phyloP scores from a whole-genome alignment of 2,797 vertebrate species.

The Pelobates cultripes region DNA sequence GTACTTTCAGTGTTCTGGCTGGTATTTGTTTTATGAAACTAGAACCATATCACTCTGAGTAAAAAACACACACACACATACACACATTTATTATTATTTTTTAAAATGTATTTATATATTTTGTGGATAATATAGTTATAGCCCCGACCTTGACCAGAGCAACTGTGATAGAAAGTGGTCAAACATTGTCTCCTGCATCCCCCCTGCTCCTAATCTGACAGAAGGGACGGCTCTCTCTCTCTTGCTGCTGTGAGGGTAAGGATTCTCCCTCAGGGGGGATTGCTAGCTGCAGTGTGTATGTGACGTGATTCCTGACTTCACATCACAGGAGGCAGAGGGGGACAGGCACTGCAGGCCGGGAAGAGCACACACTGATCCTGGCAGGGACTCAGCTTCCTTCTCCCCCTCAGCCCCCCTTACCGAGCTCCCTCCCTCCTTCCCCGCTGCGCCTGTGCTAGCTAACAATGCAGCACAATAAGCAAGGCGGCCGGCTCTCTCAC shows the following conservation, averaged over 20 bases:
- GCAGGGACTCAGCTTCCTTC: constrained; percentile 22
- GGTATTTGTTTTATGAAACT: too few species aligned
- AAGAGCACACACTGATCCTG: constrained; percentile 27
- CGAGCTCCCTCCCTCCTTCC: constrained; percentile 33
- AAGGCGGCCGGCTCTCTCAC: constrained; percentile 37
- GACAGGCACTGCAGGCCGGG: constrained; percentile 49
- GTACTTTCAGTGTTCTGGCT: too few species aligned
- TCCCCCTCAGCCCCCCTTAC: constrained; percentile 15
- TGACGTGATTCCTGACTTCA: constrained; percentile 49
- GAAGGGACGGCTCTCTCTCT: constrained; percentile 21
- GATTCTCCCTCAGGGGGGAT: constrained; percentile 41
- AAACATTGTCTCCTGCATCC: not conserved
- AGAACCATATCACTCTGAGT: too few species aligned
- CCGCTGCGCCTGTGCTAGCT: constrained; percentile 49
- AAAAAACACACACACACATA: too few species aligned
- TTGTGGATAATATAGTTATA: too few species aligned
- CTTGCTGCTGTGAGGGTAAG: constrained; percentile 41
- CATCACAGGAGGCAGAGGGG: constrained; percentile 43
- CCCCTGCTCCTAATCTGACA: constrained; percentile 33
- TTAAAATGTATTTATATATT: too few species aligned
- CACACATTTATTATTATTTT: too few species aligned
- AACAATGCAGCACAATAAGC: constrained; percentile 55
- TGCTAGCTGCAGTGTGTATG: constrained; percentile 40
- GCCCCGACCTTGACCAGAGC: constrained; percentile 42
- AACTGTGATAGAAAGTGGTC: constrained; percentile 9